A percentile compares a stretch with the other conserved stretches of the same genome.
These are phyloP conservation scores for Euura lappo DNA, from an alignment of 1,140 invertebrate genomes.

Conservation along the genomic window DNA sequence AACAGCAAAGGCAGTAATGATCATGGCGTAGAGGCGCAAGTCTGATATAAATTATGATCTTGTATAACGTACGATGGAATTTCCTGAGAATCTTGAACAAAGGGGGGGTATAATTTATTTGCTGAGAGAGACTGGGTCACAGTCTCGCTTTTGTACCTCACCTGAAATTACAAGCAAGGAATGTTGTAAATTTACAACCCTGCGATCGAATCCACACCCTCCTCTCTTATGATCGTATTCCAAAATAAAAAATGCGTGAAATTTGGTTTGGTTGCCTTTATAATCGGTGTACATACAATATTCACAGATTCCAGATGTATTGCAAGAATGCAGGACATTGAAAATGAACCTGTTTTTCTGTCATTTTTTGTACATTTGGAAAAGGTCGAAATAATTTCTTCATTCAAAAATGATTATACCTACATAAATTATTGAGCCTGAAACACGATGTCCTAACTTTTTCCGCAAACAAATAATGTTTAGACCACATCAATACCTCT, in stretches of 20 bases:
- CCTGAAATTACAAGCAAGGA: conserved; percentile 7
- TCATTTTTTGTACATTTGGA: no score
- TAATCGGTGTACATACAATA: no score
- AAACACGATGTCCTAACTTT: no score
- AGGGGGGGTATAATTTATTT: background rate
- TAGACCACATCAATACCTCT: no score
- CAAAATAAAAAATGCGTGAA: background rate
- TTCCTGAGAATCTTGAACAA: conserved; percentile 1
- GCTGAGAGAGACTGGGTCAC: background rate
- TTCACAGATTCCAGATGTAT: no score
- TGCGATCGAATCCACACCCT: background rate
- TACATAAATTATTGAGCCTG: no score
- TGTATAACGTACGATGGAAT: background rate
- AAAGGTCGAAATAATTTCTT: no score
- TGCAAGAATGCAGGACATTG: no score
- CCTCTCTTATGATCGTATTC: background rate
- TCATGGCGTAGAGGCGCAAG: background rate
- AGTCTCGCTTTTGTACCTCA: conserved; percentile 2
- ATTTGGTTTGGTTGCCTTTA: no score
- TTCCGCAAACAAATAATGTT: no score
- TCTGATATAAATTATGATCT: conserved; percentile 1
- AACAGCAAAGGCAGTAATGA: background rate
- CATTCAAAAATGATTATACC: no score
- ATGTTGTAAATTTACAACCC: background rate
- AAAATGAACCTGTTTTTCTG: no score